Conservation (phyloP, 2,888 invertebrate genomes). For the Ypsolopha sequella region DNA sequence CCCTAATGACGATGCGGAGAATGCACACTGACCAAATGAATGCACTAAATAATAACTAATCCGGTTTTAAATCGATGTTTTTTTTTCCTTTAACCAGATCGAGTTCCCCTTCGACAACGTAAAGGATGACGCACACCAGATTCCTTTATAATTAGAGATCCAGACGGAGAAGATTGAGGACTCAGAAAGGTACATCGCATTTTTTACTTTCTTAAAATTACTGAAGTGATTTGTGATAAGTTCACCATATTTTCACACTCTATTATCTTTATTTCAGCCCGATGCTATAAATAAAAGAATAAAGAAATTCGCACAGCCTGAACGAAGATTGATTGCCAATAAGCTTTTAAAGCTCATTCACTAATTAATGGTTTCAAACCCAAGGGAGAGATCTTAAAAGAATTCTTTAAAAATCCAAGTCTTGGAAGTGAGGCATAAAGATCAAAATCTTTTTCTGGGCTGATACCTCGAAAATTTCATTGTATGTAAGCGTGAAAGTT, state of each 20-base stretch:
- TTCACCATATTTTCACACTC: too few species aligned
- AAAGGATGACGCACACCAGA: conserved; percentile 33
- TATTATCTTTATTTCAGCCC: too few species aligned
- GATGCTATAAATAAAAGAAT: conserved; percentile 16
- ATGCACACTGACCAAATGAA: not conserved
- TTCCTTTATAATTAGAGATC: conserved; percentile 37
- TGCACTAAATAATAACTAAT: conserved; percentile 3
- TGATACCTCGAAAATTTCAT: not conserved
- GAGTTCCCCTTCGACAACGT: conserved; percentile 23
- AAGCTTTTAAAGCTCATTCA: conserved; percentile 8
- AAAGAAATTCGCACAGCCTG: conserved; percentile 12
- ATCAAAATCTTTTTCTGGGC: not conserved
- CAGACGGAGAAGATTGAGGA: conserved; percentile 6
- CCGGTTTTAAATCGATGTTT: conserved; percentile 1
- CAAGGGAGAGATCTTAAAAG: not conserved
- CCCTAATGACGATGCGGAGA: not conserved
- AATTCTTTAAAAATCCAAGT: not conserved
- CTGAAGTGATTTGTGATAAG: too few species aligned
- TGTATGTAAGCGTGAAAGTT: conserved; percentile 1
- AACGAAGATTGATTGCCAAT: conserved; percentile 28
- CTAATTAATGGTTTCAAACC: conserved; percentile 1
- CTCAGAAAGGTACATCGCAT: too few species aligned
- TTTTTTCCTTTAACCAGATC: not conserved
- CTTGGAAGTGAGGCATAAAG: not conserved
- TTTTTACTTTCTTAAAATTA: too few species aligned